Evolutionary conservation across 2,888 invertebrate species (phyloP), one percentile per base, ranked within the genome.

Genomic region (Coecobrya sp.): DNA sequence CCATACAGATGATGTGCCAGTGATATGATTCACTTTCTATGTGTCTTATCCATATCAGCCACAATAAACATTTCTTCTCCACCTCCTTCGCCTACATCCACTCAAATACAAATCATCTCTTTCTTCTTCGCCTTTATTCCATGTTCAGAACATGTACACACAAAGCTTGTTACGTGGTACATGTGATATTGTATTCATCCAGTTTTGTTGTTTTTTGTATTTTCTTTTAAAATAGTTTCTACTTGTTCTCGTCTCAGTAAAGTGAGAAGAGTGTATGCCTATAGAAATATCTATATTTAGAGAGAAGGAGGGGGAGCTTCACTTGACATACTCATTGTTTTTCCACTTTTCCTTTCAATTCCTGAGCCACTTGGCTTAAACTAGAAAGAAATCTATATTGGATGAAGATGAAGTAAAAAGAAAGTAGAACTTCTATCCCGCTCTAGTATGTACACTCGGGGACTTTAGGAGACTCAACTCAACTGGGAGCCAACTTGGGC

Each of bases 321-420:
- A 89, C 88, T 89, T 89, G 88, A 89, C 88, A 88, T 81, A 79
- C 88, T 89, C 81, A 89, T 89, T 89, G 82, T 81, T 87, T 87
- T 81, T 81, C 82, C 79, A 55, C 76, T 70, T 55, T 81, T 52
- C 86, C 65, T 45, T 86, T 76, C 85, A 79, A 86, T 86, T 86
- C 73, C 68, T 86, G 55, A 86, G 70, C 86, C 73, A 86, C 73
- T 86, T 86, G 70, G 86, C 86, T 52, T 70, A 65, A 62, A 19
- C 84, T 59, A 22, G 27, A 68, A 84, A 55, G 84, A 55, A 76
- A 45, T 27, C 45, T 42, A 76, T 76, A 76, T 76, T 76, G 19
- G 49, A 73, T 36, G 19, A 30, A 55, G 70, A 30, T 52, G 52
- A 76, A 85, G 85, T 36, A 68, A 30, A 68, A 68, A 27, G 68